These are phyloP conservation scores for Bufotes viridis DNA, from an alignment of 2,797 vertebrate species.

Conservation along the genomic window DNA sequence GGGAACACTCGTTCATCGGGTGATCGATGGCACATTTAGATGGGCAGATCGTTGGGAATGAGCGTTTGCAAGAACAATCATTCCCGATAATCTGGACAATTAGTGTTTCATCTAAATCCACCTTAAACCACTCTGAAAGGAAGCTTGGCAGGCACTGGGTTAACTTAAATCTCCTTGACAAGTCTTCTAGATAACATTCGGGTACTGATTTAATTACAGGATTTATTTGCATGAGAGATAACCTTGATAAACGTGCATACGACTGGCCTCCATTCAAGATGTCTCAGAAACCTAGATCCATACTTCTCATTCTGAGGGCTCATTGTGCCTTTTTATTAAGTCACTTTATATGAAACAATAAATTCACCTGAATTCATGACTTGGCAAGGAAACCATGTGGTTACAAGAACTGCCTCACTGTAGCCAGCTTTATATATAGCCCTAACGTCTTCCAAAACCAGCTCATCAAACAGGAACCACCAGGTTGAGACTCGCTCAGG, in stretches of 20 bases:
- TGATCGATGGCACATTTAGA: too few species aligned
- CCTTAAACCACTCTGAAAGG: neutral
- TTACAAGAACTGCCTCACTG: neutral
- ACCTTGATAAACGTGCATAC: slow-evolving; percentile 52
- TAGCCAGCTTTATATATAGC: slow-evolving; percentile 19
- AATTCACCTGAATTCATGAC: neutral
- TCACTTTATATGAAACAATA: slow-evolving; percentile 15
- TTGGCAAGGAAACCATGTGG: neutral
- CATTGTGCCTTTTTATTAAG: neutral
- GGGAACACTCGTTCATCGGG: too few species aligned
- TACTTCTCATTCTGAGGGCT: slow-evolving; percentile 1
- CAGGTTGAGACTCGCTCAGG: slow-evolving; percentile 8
- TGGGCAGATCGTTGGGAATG: too few species aligned
- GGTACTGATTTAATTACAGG: slow-evolving; percentile 43
- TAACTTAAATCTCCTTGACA: slow-evolving; percentile 54
- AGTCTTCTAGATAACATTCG: slow-evolving; percentile 50
- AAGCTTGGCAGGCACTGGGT: slow-evolving; percentile 29
- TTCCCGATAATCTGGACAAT: too few species aligned
- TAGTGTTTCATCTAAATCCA: neutral
- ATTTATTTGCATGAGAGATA: slow-evolving; percentile 56
- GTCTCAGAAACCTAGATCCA: neutral
- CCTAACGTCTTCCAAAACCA: neutral
- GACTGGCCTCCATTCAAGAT: slow-evolving; percentile 47
- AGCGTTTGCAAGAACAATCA: too few species aligned
- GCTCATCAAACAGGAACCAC: neutral